Conservation (phyloP, 2,113 vertebrate species). For the Salminus brasiliensis region DNA sequence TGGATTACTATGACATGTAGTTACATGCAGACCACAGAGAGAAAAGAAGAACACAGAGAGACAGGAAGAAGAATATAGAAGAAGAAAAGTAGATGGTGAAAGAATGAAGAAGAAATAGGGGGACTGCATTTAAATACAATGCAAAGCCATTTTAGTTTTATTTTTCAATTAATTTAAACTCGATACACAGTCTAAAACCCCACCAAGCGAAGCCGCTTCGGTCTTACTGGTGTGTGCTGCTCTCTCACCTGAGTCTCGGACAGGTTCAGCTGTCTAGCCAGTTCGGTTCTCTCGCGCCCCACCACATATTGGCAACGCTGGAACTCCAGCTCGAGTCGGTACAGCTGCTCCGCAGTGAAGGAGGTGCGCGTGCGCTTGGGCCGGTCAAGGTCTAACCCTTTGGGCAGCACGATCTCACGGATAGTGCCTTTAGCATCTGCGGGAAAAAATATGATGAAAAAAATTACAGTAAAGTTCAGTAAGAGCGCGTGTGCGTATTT, state of each 20-base stretch:
- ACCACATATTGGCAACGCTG: conserved; percentile 97
- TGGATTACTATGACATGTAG: neutral
- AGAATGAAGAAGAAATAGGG: no score
- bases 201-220: no score
- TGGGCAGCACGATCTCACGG: conserved; percentile 94
- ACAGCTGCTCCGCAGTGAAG: conserved; percentile 95
- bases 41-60: neutral
- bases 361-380: conserved; percentile 94
- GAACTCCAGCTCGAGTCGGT: conserved; percentile 93
- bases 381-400: conserved; percentile 92
- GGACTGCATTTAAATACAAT: no score
- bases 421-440: conserved; percentile 97
- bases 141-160: no score
- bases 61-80: neutral
- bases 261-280: conserved; percentile 90
- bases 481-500: neutral
- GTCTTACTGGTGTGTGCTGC: no score
- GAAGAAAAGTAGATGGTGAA: neutral
- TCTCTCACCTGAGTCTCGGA: conserved; percentile 90
- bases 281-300: conserved; percentile 89
- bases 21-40: neutral
- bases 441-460: conserved; percentile 6
- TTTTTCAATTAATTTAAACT: neutral
- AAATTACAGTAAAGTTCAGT: neutral
- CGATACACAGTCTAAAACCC: neutral